These are phyloP conservation scores for Hesperophylax magnus DNA, from an alignment of 1,140 invertebrate species.

Conservation along the genomic window DNA sequence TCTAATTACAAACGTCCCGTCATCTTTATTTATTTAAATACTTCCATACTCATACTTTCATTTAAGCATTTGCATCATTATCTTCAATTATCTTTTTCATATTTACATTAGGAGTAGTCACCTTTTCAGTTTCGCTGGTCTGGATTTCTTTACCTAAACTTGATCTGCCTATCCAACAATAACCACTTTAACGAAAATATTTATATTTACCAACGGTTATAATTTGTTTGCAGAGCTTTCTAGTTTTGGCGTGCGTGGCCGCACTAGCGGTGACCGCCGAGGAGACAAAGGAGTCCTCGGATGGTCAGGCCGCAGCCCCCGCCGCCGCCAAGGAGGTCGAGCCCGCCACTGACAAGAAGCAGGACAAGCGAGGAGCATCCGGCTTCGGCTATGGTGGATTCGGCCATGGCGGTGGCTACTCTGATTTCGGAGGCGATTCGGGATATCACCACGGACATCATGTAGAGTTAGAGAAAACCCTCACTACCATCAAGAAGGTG, in stretches of 20 bases:
- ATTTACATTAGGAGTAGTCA: too few relatives aligned
- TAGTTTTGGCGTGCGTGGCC: slow-evolving; percentile 69
- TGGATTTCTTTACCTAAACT: too few relatives aligned
- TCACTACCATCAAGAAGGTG: slow-evolving; percentile 83
- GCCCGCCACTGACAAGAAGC: slow-evolving; percentile 71
- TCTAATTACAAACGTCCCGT: too few relatives aligned
- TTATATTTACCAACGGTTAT: too few relatives aligned
- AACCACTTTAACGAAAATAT: too few relatives aligned
- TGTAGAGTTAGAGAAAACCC: slow-evolving; percentile 77
- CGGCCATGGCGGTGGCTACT: slow-evolving; percentile 57
- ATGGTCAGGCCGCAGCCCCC: slow-evolving; percentile 64
- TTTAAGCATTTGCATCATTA: too few relatives aligned
- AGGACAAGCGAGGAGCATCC: slow-evolving; percentile 77
- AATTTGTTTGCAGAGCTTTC: slow-evolving; percentile 63
- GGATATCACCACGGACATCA: slow-evolving; percentile 61
- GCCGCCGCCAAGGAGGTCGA: slow-evolving; percentile 62
- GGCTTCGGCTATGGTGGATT: slow-evolving; percentile 68
- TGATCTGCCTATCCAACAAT: too few relatives aligned
- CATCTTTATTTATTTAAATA: too few relatives aligned
- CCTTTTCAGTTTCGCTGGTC: too few relatives aligned
- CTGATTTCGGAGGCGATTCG: slow-evolving; percentile 54
- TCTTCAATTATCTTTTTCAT: too few relatives aligned
- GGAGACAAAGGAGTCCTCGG: slow-evolving; percentile 68
- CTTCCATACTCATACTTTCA: too few relatives aligned
- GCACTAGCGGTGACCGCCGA: slow-evolving; percentile 70